Evolutionary conservation across 2,797 vertebrate genomes (phyloP).

Genomic region (Onychomys leucogaster): DNA sequence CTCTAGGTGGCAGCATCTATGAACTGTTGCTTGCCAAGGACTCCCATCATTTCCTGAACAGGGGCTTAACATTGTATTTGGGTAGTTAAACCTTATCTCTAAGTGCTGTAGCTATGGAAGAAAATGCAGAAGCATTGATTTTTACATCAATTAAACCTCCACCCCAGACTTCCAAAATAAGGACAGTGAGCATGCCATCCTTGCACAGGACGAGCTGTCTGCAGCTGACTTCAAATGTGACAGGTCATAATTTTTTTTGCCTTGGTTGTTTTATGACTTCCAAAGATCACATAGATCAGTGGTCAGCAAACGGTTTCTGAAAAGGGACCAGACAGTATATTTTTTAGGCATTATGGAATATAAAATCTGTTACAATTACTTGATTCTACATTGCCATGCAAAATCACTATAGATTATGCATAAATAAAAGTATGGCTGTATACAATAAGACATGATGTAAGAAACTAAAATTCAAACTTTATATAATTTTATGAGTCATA

Average conservation of each 20-base stretch:
- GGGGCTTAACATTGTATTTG: not conserved
- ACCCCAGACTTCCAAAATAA: slow-evolving; percentile 24
- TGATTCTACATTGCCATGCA: not conserved
- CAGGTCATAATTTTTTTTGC: not conserved
- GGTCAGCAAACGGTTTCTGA: slow-evolving; percentile 1
- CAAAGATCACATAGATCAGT: not conserved
- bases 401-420: not conserved
- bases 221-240: not conserved
- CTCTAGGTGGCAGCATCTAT: slow-evolving; percentile 65
- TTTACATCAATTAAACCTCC: slow-evolving; percentile 32
- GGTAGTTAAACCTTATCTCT: not conserved
- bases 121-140: not conserved
- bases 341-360: not conserved
- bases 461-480: slow-evolving; percentile 40
- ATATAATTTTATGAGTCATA: not conserved
- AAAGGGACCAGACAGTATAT: not conserved
- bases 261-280: not conserved
- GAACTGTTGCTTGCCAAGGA: not conserved
- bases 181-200: not conserved
- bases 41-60: not conserved
- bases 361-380: not conserved
- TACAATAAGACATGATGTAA: not conserved
- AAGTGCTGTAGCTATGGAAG: not conserved
- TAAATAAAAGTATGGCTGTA: not conserved
- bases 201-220: not conserved